These are phyloP conservation scores for Terrapene triunguis DNA, from an alignment of 2,113 vertebrate genomes.

Conservation along the genomic window DNA sequence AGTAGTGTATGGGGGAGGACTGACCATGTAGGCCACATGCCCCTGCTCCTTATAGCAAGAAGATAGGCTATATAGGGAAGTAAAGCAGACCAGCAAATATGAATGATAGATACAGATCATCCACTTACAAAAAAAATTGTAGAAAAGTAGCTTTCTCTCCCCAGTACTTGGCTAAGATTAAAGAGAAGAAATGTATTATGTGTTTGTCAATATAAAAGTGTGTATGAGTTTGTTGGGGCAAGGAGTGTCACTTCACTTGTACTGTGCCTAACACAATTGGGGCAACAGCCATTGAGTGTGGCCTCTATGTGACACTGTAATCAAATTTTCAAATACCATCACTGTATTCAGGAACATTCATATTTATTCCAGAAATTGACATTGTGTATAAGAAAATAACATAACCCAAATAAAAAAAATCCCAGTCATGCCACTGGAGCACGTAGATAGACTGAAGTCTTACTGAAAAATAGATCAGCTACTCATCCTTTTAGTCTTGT, in stretches of 20 bases:
- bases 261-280: neutral
- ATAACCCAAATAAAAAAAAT: neutral
- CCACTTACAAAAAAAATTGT: neutral
- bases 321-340: neutral
- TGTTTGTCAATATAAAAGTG: neutral
- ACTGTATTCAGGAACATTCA: neutral
- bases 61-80: neutral
- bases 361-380: neutral
- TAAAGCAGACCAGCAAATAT: neutral
- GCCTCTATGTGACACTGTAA: neutral
- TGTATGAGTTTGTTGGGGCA: neutral
- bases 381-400: neutral
- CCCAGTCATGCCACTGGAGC: neutral
- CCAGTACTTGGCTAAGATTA: neutral
- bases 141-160: neutral
- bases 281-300: no score
- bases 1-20: neutral
- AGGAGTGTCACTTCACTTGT: neutral
- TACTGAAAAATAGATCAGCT: neutral
- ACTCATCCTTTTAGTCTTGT: neutral
- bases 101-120: neutral
- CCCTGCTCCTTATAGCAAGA: neutral
- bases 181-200: neutral
- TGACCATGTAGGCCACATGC: neutral
- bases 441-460: neutral